Evolutionary conservation across 2,797 vertebrate species (phyloP).

Genomic region (Tenualosa ilisha): DNA sequence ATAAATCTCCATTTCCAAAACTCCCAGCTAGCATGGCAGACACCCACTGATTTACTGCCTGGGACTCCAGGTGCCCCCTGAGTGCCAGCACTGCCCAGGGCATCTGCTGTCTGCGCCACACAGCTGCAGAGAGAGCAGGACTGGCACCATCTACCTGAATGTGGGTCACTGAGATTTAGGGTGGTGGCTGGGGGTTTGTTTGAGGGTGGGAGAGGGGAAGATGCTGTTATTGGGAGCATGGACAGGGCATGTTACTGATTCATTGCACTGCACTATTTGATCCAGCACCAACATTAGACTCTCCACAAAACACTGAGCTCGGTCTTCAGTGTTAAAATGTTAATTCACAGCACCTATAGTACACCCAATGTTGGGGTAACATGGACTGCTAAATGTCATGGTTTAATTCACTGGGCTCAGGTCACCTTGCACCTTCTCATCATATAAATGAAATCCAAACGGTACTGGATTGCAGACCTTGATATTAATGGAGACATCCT

Average conservation of each 20-base stretch:
- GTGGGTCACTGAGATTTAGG: constrained; percentile 37
- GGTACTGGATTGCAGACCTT: not conserved
- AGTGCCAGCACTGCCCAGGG: constrained; percentile 25
- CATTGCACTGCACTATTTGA: not conserved
- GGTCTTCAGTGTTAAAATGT: not conserved
- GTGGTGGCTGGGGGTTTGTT: not conserved
- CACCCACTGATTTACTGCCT: constrained; percentile 33
- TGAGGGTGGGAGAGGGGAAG: not conserved
- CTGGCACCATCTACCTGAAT: constrained; percentile 25
- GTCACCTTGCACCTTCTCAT: not conserved
- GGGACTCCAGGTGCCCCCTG: not conserved
- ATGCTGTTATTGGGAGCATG: not conserved
- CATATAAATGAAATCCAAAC: not conserved
- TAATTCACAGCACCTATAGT: not conserved
- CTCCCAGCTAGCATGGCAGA: not conserved
- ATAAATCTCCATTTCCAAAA: constrained; percentile 43
- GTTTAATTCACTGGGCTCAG: not conserved
- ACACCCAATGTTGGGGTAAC: not conserved
- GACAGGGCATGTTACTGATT: not conserved
- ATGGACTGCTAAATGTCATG: not conserved
- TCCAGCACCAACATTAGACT: not conserved
- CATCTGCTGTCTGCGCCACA: constrained; percentile 24
- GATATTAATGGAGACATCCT: not conserved
- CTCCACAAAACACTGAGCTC: not conserved
- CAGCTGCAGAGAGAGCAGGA: constrained; percentile 15